These are phyloP conservation scores for Eira barbara DNA, from an alignment of 2,113 vertebrate genomes.

Conservation along the genomic window DNA sequence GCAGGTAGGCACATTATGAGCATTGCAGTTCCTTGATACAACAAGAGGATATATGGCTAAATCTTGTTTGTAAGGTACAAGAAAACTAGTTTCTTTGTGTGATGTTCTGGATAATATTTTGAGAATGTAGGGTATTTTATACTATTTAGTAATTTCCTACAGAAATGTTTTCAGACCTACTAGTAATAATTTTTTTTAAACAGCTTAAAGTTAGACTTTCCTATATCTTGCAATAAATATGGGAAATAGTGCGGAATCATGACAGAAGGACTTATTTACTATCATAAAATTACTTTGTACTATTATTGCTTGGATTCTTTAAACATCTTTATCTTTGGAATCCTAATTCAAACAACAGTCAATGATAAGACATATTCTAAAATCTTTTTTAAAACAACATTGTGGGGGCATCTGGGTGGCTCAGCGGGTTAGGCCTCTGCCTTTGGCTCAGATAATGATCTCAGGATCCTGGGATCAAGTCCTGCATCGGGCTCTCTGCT, in stretches of 20 bases:
- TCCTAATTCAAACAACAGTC: constrained; percentile 27
- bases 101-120: neutral
- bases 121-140: neutral
- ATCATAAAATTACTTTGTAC: neutral
- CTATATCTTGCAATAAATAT: neutral
- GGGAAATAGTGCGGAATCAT: neutral
- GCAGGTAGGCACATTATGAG: constrained; percentile 84
- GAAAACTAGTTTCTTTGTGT: neutral
- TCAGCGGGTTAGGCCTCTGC: neutral
- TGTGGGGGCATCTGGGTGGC: too few relatives aligned
- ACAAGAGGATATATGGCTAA: neutral
- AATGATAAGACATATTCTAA: neutral
- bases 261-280: neutral
- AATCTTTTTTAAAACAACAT: neutral
- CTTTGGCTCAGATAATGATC: neutral
- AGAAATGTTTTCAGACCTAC: neutral
- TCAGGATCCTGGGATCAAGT: neutral
- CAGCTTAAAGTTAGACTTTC: neutral
- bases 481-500: too few relatives aligned
- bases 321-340: constrained; percentile 12
- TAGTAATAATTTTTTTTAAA: neutral
- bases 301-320: neutral
- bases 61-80: neutral
- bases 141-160: neutral
- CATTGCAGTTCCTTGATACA: neutral